Percentiles rank a stretch among this genome's conserved stretches.
phyloP scores from a whole-genome alignment of 2,113 vertebrate genomes.

The Grantiella picta region DNA sequence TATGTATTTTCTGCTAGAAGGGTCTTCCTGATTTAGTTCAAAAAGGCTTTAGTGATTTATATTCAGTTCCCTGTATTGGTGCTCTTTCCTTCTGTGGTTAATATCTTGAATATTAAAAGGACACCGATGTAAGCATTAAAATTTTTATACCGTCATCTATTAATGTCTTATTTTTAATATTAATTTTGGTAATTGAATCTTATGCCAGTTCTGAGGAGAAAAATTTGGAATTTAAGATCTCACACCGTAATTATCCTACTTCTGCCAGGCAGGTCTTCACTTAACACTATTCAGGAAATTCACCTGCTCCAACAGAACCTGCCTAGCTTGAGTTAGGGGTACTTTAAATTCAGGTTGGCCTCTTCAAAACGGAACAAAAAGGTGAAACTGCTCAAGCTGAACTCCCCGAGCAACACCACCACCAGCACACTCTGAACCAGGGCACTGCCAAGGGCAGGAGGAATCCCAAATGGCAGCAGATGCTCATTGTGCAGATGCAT shows the following conservation, averaged over 20 bases:
- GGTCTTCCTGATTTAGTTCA: neutral
- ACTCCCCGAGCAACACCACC: neutral
- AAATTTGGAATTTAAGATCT: neutral
- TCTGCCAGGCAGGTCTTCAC: neutral
- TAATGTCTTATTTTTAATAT: neutral
- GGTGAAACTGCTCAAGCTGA: neutral
- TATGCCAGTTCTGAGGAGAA: neutral
- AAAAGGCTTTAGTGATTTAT: neutral
- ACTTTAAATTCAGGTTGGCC: neutral
- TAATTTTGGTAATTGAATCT: neutral
- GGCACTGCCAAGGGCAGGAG: neutral
- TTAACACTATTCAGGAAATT: neutral
- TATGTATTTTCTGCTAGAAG: neutral
- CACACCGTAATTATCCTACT: neutral
- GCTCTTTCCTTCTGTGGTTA: neutral
- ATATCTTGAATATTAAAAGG: neutral
- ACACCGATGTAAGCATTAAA: neutral
- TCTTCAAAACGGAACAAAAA: neutral
- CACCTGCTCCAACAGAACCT: neutral
- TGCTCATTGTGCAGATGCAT: neutral
- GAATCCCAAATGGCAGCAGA: neutral
- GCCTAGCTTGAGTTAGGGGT: neutral
- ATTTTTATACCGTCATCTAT: neutral
- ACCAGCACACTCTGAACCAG: neutral
- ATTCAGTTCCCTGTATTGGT: neutral